Conservation (phyloP, 2,113 vertebrate species). For the Theropithecus gelada region DNA sequence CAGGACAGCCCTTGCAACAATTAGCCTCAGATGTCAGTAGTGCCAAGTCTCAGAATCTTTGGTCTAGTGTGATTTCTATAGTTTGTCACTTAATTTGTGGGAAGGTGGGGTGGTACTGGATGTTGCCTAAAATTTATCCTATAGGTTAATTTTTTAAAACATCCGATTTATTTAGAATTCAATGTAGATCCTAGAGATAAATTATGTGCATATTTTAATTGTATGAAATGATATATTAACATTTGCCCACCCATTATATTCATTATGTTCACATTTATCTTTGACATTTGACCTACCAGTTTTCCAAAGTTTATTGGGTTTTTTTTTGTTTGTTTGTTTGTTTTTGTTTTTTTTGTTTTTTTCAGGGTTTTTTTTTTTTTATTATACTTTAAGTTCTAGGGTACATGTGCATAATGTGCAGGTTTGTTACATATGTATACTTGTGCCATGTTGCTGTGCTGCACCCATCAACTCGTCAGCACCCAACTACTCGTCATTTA, state of each 20-base stretch:
- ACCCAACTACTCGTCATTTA: no score
- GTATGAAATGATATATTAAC: not conserved
- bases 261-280: conserved; percentile 9
- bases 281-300: not conserved
- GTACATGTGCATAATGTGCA: no score
- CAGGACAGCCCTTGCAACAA: not conserved
- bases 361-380: no score
- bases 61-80: not conserved
- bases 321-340: no score
- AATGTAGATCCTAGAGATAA: not conserved
- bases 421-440: no score
- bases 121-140: not conserved
- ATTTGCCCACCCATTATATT: not conserved
- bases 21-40: not conserved
- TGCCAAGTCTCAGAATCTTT: not conserved
- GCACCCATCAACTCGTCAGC: no score
- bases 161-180: not conserved
- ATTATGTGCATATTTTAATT: not conserved
- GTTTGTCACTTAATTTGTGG: not conserved
- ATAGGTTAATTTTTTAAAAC: not conserved
- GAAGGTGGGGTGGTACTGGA: not conserved
- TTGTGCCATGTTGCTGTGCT: no score
- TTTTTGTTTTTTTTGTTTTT: no score
- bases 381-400: no score
- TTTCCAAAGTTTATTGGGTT: not conserved